These are phyloP conservation scores for Drosophila lutescens DNA, from an alignment of 2,888 invertebrate species.

Conservation along the genomic window DNA sequence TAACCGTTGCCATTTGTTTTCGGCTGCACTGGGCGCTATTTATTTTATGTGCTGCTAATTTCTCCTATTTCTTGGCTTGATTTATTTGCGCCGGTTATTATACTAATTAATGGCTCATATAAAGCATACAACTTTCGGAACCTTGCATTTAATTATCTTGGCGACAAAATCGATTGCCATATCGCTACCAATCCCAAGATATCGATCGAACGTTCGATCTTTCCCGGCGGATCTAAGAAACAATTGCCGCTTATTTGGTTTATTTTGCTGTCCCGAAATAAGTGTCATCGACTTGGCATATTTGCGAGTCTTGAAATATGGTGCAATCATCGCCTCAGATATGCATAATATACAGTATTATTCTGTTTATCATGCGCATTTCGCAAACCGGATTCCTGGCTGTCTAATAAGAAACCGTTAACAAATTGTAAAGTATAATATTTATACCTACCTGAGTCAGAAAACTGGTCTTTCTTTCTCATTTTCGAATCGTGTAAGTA, in stretches of 20 bases:
- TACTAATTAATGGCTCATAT: slow-evolving; percentile 38
- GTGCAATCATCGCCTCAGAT: slow-evolving; percentile 26
- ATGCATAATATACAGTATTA: slow-evolving; percentile 22
- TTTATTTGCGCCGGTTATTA: slow-evolving; percentile 36
- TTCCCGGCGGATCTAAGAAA: slow-evolving; percentile 16
- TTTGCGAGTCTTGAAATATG: slow-evolving; percentile 32
- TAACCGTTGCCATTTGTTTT: slow-evolving; percentile 29
- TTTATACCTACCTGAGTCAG: slow-evolving; percentile 33
- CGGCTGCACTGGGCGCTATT: slow-evolving; percentile 6
- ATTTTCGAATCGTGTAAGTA: background rate
- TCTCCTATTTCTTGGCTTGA: slow-evolving; percentile 19
- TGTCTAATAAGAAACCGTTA: slow-evolving; percentile 53
- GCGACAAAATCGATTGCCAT: slow-evolving; percentile 31
- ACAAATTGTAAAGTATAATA: slow-evolving; percentile 49
- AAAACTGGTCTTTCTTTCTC: slow-evolving; percentile 11
- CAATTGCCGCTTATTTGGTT: slow-evolving; percentile 16
- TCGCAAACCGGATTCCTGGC: slow-evolving; percentile 62
- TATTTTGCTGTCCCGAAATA: slow-evolving; percentile 26
- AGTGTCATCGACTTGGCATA: slow-evolving; percentile 58
- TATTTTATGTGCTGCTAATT: slow-evolving; percentile 57
- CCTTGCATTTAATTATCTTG: slow-evolving; percentile 31
- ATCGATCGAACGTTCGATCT: slow-evolving; percentile 2
- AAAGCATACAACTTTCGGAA: slow-evolving; percentile 27
- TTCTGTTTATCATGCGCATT: slow-evolving; percentile 36
- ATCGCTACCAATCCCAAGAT: slow-evolving; percentile 17